These are phyloP conservation scores for Glossosoma conforme DNA, from an alignment of 1,140 invertebrate genomes.

Conservation along the genomic window DNA sequence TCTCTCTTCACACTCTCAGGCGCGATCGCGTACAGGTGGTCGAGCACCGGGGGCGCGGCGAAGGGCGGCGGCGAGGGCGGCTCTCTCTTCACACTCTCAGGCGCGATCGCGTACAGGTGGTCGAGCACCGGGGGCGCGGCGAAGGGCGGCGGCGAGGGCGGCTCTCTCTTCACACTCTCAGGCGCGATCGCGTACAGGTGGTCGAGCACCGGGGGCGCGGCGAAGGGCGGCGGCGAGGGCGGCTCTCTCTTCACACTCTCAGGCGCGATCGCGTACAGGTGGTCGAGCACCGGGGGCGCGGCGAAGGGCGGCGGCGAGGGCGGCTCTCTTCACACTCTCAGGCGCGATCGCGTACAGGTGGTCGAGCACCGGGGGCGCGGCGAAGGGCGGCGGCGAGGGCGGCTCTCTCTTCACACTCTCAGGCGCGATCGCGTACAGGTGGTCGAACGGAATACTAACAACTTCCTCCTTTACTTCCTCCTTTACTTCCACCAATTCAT, in stretches of 20 bases:
- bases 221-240: no score
- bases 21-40: neutral
- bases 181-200: no score
- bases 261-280: neutral
- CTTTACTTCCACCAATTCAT: no score
- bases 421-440: conserved; percentile 13
- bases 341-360: conserved; percentile 15
- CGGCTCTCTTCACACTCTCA: no score
- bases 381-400: no score
- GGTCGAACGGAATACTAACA: conserved; percentile 9
- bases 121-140: neutral
- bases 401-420: no score
- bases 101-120: neutral
- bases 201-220: no score
- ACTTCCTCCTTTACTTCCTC: neutral
- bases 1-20: neutral
- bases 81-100: neutral
- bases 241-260: neutral
- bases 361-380: no score
- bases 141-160: no score
- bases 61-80: neutral
- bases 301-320: no score
- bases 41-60: neutral
- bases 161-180: no score
- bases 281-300: neutral